Evolutionary conservation across 2,797 vertebrate species (phyloP), one percentile per base, ranked within the genome.

Genomic region (Rachycentron canadum): DNA sequence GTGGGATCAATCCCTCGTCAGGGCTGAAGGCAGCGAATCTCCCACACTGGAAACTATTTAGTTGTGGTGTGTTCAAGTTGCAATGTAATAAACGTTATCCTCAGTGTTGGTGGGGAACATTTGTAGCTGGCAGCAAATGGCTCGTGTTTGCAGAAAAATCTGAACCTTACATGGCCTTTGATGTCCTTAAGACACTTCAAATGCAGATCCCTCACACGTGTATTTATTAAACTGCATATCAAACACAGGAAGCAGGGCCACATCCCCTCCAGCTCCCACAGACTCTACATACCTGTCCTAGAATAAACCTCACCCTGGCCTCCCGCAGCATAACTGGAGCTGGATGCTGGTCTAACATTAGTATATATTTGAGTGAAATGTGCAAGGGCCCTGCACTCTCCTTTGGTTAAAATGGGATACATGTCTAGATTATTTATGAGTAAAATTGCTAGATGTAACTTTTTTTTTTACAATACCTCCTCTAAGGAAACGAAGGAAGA

Each of bases 331-430:
- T 3, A 28, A 60, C 58, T 1, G 11, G 52, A 28, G 73, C 84
- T 86, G 80, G 47, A 87, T 75, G 84, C 26, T 79, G 82, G 17
- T 81, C 89, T 92, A 91, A 91, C 89, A 87, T 92, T 88, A 92
- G 83, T 79, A 78, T 82, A 88, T 87, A 78, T 78, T 75, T 88
- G 34, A 84, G 86, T 74, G 72, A 73, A 87, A 87, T 80, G 80
- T 63, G 69, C 41, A 56, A 40, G 43, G 69, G 73, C 60, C 57
- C 0, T 0, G 43, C 57, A 52, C 73, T 64, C 82, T 77, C 41
- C 21, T 1, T 13, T 26, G 53, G 65, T 76, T 89, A 86, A 83
- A 88, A 87, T 74, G 17, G 74, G 82, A 85, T 57, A 58, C 63
- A 58, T 17, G 19, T 70, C 66, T 79, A 60, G 26, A 87, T 88